Percentiles rank a stretch among this genome's conserved stretches.
These are phyloP conservation scores for Parapsyche elsis DNA, from an alignment of 1,140 invertebrate species.

Conservation along the genomic window DNA sequence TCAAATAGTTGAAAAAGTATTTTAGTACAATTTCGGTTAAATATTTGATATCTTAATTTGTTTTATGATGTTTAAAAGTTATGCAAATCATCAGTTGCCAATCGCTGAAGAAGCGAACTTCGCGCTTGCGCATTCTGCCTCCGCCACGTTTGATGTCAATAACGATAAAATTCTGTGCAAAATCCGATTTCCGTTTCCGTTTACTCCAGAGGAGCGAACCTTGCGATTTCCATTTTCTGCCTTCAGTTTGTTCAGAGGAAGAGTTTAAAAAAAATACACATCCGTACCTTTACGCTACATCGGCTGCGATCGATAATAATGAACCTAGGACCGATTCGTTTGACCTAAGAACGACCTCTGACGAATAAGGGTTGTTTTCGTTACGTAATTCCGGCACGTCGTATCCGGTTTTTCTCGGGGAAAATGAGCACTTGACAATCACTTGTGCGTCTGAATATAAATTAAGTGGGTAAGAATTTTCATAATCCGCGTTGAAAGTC, in stretches of 20 bases:
- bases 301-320: neutral
- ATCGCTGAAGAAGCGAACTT: neutral
- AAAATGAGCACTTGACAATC: neutral
- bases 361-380: neutral
- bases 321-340: neutral
- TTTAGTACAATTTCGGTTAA: no score
- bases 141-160: constrained; percentile 22
- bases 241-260: neutral
- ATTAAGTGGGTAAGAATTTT: neutral
- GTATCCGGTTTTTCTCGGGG: neutral
- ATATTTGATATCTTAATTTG: no score
- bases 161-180: constrained; percentile 35
- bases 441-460: neutral
- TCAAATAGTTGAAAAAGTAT: no score
- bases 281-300: neutral
- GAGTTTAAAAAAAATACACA: neutral
- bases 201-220: neutral
- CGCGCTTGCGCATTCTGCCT: constrained; percentile 14
- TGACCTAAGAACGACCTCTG: constrained; percentile 12
- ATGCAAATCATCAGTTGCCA: neutral
- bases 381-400: constrained; percentile 31
- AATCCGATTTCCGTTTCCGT: constrained; percentile 30
- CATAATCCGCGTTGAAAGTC: neutral
- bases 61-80: neutral
- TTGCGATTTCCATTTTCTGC: neutral